Evolutionary conservation across 2,888 invertebrate species (phyloP).

Genomic region (Pollenia labialis): DNA sequence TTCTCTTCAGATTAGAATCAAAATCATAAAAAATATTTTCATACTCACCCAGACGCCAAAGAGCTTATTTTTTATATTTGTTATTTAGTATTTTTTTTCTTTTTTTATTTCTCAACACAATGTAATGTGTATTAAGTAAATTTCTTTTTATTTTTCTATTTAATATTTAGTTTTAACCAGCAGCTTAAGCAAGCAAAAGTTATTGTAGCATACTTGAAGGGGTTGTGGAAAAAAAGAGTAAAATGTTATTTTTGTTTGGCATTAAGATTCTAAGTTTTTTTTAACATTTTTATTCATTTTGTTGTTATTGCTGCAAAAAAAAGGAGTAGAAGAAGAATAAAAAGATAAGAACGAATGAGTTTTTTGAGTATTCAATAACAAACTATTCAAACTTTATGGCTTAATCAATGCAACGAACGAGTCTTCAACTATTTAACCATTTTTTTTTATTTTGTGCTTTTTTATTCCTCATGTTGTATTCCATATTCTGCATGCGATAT

Average conservation of each 20-base stretch:
- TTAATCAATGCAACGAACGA: slow-evolving; percentile 10
- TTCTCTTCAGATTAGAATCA: not conserved
- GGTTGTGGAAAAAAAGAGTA: not conserved
- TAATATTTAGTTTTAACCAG: slow-evolving; percentile 1
- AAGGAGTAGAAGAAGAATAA: not conserved
- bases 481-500: not conserved
- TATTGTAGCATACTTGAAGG: slow-evolving; percentile 29
- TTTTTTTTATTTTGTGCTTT: not conserved
- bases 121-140: slow-evolving; percentile 11
- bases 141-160: not conserved
- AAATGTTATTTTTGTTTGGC: slow-evolving; percentile 1
- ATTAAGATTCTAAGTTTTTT: slow-evolving; percentile 25
- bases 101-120: not conserved
- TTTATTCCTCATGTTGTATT: not conserved
- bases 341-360: not conserved
- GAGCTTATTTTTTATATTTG: slow-evolving; percentile 49
- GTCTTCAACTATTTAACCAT: slow-evolving; percentile 9
- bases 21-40: slow-evolving; percentile 3
- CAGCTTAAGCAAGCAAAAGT: not conserved
- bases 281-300: not conserved
- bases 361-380: slow-evolving; percentile 20
- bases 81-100: not conserved
- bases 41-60: slow-evolving; percentile 56
- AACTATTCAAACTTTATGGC: slow-evolving; percentile 58
- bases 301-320: slow-evolving; percentile 20